Evolutionary conservation across 2,797 vertebrate species (phyloP).

Genomic region (Petrocephalus schoutedeni): DNA sequence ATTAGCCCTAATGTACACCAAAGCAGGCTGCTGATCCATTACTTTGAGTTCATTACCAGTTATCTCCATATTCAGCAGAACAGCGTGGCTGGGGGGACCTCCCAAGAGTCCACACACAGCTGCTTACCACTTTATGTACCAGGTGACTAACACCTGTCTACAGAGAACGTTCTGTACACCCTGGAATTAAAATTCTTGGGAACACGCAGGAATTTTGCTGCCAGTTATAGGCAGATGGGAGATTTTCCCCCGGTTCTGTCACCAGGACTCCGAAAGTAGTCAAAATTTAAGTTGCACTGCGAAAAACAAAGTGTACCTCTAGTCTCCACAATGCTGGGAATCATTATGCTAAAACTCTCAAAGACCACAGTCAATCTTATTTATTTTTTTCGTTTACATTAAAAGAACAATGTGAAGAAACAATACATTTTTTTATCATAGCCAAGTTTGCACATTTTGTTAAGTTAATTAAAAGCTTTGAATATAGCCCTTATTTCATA

Average conservation of each 20-base stretch:
- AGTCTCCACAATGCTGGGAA: not conserved
- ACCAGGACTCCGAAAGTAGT: not conserved
- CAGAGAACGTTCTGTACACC: not conserved
- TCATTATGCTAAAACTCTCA: not conserved
- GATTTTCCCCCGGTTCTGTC: not conserved
- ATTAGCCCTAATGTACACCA: not conserved
- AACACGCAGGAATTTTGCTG: not conserved
- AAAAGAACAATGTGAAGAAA: not conserved
- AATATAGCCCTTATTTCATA: not conserved
- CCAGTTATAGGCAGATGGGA: not conserved
- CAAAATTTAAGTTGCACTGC: not conserved
- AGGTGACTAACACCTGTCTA: constrained; percentile 16
- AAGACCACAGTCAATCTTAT: not conserved
- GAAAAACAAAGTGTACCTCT: not conserved
- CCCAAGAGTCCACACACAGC: not conserved
- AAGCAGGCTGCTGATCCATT: not conserved
- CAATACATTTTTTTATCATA: not conserved
- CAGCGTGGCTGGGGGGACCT: not conserved
- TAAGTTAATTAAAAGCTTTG: not conserved
- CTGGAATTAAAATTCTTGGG: constrained; percentile 19
- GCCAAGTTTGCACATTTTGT: not conserved
- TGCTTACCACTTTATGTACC: constrained; percentile 8
- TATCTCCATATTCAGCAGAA: not conserved
- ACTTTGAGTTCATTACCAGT: not conserved
- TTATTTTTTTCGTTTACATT: not conserved